These are phyloP conservation scores for Acanthosepion pharaonis DNA, from an alignment of 2,888 invertebrate species.

Conservation along the genomic window DNA sequence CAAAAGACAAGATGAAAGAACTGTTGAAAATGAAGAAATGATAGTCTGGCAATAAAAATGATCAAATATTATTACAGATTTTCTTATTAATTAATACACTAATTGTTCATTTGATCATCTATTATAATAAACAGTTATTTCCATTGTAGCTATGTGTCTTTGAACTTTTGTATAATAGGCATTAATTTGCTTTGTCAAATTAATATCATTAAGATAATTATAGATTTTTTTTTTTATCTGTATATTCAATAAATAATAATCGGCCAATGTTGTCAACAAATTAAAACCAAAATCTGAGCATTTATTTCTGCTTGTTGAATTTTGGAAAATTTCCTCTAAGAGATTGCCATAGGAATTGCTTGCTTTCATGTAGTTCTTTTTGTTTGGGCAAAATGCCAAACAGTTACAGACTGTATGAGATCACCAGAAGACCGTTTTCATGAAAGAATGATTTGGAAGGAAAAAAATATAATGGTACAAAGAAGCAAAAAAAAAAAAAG, in stretches of 20 bases:
- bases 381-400: background rate
- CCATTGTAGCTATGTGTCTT: background rate
- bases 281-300: background rate
- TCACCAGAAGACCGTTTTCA: background rate
- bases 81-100: background rate
- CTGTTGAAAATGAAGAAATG: no score
- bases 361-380: background rate
- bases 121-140: background rate
- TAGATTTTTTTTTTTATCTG: background rate
- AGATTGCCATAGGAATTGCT: background rate
- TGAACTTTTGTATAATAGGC: background rate
- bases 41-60: no score
- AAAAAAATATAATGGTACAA: background rate
- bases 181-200: background rate
- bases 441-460: background rate
- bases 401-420: background rate
- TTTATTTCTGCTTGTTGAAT: background rate
- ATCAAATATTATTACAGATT: no score
- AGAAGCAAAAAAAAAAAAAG: background rate
- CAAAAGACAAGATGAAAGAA: no score
- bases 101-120: background rate
- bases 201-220: constrained; percentile 6
- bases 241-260: background rate
- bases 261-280: background rate
- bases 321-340: background rate